These are phyloP conservation scores for Marronus borbonicus DNA, from an alignment of 2,888 invertebrate genomes.

Conservation along the genomic window DNA sequence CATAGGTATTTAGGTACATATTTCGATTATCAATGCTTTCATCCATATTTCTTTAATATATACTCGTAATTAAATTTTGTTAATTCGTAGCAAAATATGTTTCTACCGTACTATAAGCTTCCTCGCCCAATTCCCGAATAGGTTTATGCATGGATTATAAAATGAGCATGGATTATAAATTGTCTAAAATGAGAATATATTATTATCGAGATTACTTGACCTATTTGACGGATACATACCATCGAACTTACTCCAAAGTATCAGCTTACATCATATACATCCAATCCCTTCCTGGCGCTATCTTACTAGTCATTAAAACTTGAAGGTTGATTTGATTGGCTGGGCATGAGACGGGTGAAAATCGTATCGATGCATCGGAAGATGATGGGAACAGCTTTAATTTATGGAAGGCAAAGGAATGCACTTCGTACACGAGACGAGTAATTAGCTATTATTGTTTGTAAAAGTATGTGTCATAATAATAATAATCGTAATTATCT, in stretches of 20 bases:
- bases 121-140: too few relatives aligned
- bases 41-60: too few relatives aligned
- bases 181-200: too few relatives aligned
- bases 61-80: too few relatives aligned
- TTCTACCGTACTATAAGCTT: too few relatives aligned
- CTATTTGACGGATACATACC: neutral
- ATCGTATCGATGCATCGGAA: constrained; percentile 23
- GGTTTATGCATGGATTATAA: too few relatives aligned
- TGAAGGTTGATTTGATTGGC: constrained; percentile 48
- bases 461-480: constrained; percentile 42
- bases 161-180: too few relatives aligned
- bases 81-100: too few relatives aligned
- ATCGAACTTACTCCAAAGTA: neutral
- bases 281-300: constrained; percentile 23
- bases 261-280: constrained; percentile 22
- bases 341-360: constrained; percentile 41
- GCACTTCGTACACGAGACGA: constrained; percentile 14
- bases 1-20: too few relatives aligned
- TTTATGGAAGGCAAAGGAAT: constrained; percentile 19
- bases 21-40: too few relatives aligned
- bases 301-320: constrained; percentile 46
- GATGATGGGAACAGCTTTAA: constrained; percentile 25
- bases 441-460: constrained; percentile 46
- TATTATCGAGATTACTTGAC: neutral
- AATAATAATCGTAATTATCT: constrained; percentile 36